phyloP scores from a whole-genome alignment of 2,888 invertebrate species.

The Eupithecia exiguata region DNA sequence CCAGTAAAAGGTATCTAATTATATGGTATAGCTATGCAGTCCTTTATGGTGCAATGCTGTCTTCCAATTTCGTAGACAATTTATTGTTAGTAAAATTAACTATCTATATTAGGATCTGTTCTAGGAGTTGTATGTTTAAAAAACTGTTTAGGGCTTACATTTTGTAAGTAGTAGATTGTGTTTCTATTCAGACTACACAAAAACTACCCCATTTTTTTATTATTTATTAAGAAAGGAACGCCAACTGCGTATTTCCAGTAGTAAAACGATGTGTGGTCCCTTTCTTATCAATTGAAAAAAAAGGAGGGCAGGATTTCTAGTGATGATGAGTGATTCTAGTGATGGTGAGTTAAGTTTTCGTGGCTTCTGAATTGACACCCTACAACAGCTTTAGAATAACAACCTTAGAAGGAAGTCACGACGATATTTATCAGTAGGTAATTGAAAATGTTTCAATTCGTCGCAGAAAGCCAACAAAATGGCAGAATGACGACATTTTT shows the following conservation, averaged over 20 bases:
- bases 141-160: too few relatives aligned
- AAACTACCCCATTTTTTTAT: too few relatives aligned
- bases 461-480: conserved; percentile 39
- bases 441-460: conserved; percentile 47
- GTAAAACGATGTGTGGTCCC: not conserved
- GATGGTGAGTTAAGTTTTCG: too few relatives aligned
- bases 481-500: conserved; percentile 31
- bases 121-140: too few relatives aligned
- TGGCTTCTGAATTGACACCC: not conserved
- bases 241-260: too few relatives aligned
- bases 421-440: conserved; percentile 47
- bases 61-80: not conserved
- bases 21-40: not conserved
- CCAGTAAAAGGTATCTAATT: not conserved
- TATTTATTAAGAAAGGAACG: too few relatives aligned
- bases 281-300: not conserved
- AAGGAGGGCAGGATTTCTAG: not conserved
- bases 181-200: too few relatives aligned
- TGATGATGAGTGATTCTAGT: too few relatives aligned
- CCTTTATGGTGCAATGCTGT: conserved; percentile 6
- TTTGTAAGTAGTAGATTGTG: too few relatives aligned
- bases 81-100: not conserved
- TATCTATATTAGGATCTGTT: not conserved
- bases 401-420: not conserved
- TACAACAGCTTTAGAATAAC: not conserved